Evolutionary conservation across 2,113 vertebrate species (phyloP).

Genomic region (Plecotus auritus): DNA sequence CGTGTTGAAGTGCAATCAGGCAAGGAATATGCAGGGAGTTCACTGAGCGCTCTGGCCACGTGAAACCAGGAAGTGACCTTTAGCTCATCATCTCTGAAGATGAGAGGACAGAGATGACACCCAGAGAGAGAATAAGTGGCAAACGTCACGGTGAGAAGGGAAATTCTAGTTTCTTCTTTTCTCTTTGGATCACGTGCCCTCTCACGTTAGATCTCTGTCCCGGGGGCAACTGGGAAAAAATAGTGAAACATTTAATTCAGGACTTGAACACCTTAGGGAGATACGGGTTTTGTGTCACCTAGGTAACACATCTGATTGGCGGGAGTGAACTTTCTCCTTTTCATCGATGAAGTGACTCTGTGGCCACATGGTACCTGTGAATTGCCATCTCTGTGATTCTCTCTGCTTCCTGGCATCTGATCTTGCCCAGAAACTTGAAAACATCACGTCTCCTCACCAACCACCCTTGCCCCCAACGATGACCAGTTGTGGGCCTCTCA

Average conservation of each 20-base stretch:
- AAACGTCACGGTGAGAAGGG: background rate
- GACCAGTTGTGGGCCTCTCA: background rate
- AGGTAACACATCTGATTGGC: background rate
- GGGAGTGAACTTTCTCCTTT: background rate
- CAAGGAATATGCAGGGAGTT: background rate
- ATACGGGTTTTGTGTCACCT: background rate
- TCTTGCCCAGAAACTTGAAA: background rate
- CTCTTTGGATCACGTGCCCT: background rate
- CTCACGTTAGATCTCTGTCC: background rate
- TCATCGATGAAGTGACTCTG: background rate
- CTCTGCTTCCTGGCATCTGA: background rate
- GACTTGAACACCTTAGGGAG: background rate
- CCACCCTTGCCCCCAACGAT: rapidly evolving
- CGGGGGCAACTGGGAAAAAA: background rate
- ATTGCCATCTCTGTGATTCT: background rate
- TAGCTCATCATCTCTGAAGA: background rate
- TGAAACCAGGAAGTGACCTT: background rate
- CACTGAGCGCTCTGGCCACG: background rate
- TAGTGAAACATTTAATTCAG: background rate
- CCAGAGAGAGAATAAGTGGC: background rate
- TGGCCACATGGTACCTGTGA: rapidly evolving
- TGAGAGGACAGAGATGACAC: background rate
- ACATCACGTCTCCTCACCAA: background rate
- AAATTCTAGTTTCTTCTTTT: background rate
- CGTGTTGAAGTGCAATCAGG: no score